Conservation (phyloP, 2,797 vertebrate genomes). For the Steatocranus sp. region DNA sequence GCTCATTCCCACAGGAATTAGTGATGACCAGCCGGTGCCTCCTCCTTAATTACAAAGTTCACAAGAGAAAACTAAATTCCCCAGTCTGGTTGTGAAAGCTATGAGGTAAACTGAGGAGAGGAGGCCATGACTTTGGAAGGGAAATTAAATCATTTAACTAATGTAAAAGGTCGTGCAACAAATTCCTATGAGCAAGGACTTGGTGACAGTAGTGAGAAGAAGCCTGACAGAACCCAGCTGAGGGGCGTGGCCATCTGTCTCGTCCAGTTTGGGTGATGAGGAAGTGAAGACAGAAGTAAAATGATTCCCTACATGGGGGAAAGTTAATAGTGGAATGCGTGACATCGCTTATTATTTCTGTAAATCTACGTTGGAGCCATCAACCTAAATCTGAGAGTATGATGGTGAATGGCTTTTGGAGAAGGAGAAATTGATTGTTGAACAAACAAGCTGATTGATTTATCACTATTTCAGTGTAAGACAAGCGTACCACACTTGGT, state of each 20-base stretch:
- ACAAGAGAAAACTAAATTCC: slow-evolving; percentile 26
- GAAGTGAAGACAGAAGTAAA: not conserved
- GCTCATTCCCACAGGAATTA: slow-evolving; percentile 42
- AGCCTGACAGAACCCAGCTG: not conserved
- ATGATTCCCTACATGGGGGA: not conserved
- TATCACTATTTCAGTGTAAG: slow-evolving; percentile 56
- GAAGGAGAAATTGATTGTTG: slow-evolving; percentile 39
- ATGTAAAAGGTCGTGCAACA: not conserved
- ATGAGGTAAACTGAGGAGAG: slow-evolving; percentile 50
- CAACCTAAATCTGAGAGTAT: not conserved
- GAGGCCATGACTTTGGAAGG: not conserved
- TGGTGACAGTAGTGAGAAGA: not conserved
- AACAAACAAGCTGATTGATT: slow-evolving; percentile 55
- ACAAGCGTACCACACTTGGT: slow-evolving; percentile 31
- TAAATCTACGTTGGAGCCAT: not conserved
- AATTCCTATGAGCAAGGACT: not conserved
- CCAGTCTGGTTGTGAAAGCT: slow-evolving; percentile 22
- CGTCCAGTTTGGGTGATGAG: not conserved
- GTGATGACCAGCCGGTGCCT: slow-evolving; percentile 35
- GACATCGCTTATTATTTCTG: not conserved
- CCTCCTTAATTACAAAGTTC: not conserved
- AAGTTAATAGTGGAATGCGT: slow-evolving; percentile 46
- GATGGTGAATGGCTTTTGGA: not conserved
- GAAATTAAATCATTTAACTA: not conserved
- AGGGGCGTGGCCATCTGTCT: not conserved